These are phyloP conservation scores for Scomber colias DNA, from an alignment of 2,113 vertebrate species.

Conservation along the genomic window DNA sequence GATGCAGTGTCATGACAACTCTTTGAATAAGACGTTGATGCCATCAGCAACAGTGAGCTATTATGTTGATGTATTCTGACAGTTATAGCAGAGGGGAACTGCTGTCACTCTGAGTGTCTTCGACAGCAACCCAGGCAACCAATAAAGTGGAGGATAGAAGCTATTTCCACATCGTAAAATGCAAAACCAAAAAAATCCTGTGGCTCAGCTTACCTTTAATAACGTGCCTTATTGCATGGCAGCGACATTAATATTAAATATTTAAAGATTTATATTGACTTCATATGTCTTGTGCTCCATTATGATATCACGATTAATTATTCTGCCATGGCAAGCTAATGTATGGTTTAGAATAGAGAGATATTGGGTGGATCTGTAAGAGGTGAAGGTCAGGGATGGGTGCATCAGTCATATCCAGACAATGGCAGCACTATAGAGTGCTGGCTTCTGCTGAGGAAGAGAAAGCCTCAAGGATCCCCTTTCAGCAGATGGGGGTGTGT, in stretches of 20 bases:
- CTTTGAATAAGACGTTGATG: not conserved
- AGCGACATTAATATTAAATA: slow-evolving; percentile 35
- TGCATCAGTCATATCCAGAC: slow-evolving; percentile 65
- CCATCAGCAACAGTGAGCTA: slow-evolving; percentile 19
- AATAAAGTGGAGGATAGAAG: slow-evolving; percentile 4
- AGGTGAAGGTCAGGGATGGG: slow-evolving; percentile 53
- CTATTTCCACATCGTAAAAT: not conserved
- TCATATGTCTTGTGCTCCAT: slow-evolving; percentile 36
- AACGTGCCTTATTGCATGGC: not conserved
- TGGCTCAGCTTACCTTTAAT: slow-evolving; percentile 4
- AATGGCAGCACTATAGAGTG: slow-evolving; percentile 44
- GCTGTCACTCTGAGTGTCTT: slow-evolving; percentile 54
- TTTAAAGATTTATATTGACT: slow-evolving; percentile 32
- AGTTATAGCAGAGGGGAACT: slow-evolving; percentile 43
- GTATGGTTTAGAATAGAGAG: slow-evolving; percentile 15
- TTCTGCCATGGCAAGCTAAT: slow-evolving; percentile 27
- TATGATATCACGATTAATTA: slow-evolving; percentile 37
- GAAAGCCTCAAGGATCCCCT: slow-evolving; percentile 60
- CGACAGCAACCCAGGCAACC: slow-evolving; percentile 7
- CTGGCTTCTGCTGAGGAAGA: slow-evolving; percentile 44
- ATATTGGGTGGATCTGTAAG: slow-evolving; percentile 9
- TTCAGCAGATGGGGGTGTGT: slow-evolving; percentile 73
- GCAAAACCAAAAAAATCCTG: not conserved
- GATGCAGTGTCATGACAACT: slow-evolving; percentile 11
- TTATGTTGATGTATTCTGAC: slow-evolving; percentile 58